Conservation (phyloP, 2,113 vertebrate species). For the Vombatus ursinus region DNA sequence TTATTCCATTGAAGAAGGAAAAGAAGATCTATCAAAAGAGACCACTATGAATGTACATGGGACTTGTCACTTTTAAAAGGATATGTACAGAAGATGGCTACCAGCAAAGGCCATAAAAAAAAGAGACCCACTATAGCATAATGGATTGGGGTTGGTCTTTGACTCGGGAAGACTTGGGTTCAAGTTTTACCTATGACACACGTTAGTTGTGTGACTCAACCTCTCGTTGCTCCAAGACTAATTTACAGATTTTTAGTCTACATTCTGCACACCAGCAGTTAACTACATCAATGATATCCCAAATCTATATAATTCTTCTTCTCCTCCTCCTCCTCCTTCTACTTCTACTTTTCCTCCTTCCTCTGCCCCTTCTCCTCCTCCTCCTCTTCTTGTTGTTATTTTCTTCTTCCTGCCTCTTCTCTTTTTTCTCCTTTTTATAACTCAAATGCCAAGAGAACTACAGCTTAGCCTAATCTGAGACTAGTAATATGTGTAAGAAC, state of each 20-base stretch:
- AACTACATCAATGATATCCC: not conserved
- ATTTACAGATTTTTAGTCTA: not conserved
- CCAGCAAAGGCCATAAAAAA: not conserved
- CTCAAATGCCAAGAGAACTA: not conserved
- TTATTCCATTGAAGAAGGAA: not conserved
- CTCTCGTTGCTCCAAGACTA: not conserved
- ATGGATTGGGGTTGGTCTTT: not conserved
- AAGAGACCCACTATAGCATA: not conserved
- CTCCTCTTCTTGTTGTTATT: accelerated
- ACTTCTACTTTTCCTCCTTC: not conserved
- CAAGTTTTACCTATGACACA: not conserved
- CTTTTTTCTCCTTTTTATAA: not conserved
- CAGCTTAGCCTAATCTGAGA: not conserved
- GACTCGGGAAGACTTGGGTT: not conserved
- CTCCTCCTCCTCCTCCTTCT: not conserved
- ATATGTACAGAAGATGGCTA: not conserved
- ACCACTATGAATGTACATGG: not conserved
- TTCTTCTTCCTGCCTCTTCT: not conserved
- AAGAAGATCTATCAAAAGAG: not conserved
- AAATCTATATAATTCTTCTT: not conserved
- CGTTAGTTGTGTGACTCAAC: not conserved
- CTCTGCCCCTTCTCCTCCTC: not conserved
- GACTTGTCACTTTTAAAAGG: not conserved
- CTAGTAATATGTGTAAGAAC: not conserved
- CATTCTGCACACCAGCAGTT: not conserved